phyloP scores from a whole-genome alignment of 92 coral and sea anemone genomes.

The Chrysogorgia sp. region DNA sequence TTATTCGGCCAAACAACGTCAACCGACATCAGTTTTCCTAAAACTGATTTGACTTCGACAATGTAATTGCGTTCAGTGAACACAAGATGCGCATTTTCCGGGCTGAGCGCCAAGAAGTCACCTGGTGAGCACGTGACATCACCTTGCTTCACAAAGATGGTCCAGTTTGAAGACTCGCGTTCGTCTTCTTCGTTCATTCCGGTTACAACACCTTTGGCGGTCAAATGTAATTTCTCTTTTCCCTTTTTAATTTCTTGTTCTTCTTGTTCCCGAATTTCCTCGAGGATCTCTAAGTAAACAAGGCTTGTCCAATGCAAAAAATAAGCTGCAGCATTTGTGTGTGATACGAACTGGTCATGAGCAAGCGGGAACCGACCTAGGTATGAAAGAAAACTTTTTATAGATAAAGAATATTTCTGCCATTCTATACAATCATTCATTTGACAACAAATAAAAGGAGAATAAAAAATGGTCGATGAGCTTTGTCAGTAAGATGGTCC shows the following conservation, averaged over 20 bases:
- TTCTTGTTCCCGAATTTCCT: conserved; percentile 63
- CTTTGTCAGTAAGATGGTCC: too few relatives aligned
- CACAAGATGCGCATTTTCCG: conserved; percentile 41
- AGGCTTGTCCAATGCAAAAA: conserved; percentile 75
- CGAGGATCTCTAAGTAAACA: conserved; percentile 62
- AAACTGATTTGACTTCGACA: conserved; percentile 53
- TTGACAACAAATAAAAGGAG: background rate
- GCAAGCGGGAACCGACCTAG: conserved; percentile 63
- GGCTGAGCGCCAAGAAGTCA: conserved; percentile 69
- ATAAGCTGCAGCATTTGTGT: conserved; percentile 65
- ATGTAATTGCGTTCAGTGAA: conserved; percentile 65
- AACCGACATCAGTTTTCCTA: conserved; percentile 60
- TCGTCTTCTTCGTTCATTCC: background rate
- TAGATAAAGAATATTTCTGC: background rate
- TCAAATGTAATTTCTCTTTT: too few relatives aligned
- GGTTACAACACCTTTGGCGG: background rate
- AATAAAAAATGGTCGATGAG: background rate
- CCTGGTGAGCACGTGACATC: conserved; percentile 31
- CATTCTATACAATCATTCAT: background rate
- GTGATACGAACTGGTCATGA: conserved; percentile 36
- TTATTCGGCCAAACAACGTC: conserved; percentile 64
- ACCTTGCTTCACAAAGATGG: conserved; percentile 17
- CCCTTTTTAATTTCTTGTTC: background rate
- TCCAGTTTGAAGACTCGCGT: background rate
- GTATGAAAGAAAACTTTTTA: background rate